Conservation (phyloP, 2,888 invertebrate genomes). For the Diarsia rubi region DNA sequence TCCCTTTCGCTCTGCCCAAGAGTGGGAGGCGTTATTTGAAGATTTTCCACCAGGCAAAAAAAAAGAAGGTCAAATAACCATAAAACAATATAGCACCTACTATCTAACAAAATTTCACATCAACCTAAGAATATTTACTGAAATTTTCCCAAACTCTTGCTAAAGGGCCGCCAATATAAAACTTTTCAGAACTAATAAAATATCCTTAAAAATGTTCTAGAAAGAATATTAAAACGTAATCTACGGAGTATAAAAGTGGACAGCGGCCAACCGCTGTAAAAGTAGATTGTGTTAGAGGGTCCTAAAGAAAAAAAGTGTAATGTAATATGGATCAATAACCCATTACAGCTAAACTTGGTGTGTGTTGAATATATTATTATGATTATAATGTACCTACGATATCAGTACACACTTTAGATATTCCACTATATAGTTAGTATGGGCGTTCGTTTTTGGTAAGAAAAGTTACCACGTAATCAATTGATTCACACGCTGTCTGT, state of each 20-base stretch:
- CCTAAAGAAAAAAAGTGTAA: conserved; percentile 47
- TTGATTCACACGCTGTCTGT: background rate
- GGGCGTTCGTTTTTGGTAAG: background rate
- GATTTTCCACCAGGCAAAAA: too few species aligned
- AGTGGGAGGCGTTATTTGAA: too few species aligned
- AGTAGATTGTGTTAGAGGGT: conserved; percentile 23
- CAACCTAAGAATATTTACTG: conserved; percentile 25
- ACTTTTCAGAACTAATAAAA: conserved; percentile 45
- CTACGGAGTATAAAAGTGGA: conserved; percentile 52
- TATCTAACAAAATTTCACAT: background rate
- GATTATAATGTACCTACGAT: conserved; percentile 1
- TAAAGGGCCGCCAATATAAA: conserved; percentile 50
- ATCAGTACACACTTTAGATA: conserved; percentile 14
- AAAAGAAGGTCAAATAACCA: background rate
- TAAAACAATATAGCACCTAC: background rate
- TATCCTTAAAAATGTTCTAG: conserved; percentile 54
- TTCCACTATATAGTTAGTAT: background rate
- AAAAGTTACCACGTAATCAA: background rate
- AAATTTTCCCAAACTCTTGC: conserved; percentile 31
- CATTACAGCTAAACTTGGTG: conserved; percentile 51
- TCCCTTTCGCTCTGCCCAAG: too few species aligned
- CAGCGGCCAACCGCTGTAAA: conserved; percentile 38
- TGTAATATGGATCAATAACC: conserved; percentile 61
- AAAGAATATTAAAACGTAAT: conserved; percentile 63
- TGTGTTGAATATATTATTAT: conserved; percentile 46